Base-by-base conservation (phyloP, 2,113 vertebrate species). In the Lagopus muta region DNA sequence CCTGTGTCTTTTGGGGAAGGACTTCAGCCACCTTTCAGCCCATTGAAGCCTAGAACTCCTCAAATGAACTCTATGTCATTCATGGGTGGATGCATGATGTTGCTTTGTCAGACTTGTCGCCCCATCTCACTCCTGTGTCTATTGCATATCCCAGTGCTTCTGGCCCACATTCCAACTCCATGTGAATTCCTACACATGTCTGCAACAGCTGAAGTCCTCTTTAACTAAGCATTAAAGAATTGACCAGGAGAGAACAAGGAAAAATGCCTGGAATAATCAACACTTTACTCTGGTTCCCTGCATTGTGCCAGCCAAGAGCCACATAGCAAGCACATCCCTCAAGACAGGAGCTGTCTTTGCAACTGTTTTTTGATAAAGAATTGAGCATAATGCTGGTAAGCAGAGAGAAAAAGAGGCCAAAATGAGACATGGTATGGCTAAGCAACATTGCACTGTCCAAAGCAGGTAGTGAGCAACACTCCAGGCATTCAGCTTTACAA, bases 361-460 rank as follows among this genome's bases (percentile, higher is more conserved):
- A 32, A n/a, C 50, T 78, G 34, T 34, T 40, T 42, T 47, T 24
- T 1, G 3, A 70, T 27, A 72, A 65, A 47, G 6, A 47, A 16
- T 47, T 8, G 34, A 88, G 7, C 43, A 17, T 1, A 2, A 20
- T 28, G 52, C 66, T 20, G 8, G 40, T 38, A 36, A 43, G n/a
- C 2, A 13, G 22, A 27, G 6, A 69, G 19, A 14, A 10, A 30
- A 50, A 82, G 13, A 50, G 4, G 16, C 34, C 25, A 45, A 1
- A 19, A 8, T 16, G 5, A 1, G 61, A n/a, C n/a, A 77, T 0
- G 1, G 10, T 4, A 8, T 3, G 18, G 22, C 57, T 69, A 2
- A 2, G 13, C 61, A 0, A 11, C 32, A 16, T 47, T 14, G 32
- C 24, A 48, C 47, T 48, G 47, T 22, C 21, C 47, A 48, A 21